A percentile compares a stretch with the other conserved stretches of the same genome.
phyloP scores from a whole-genome alignment of 2,888 invertebrate species.

The Stenotaenia linearis region DNA sequence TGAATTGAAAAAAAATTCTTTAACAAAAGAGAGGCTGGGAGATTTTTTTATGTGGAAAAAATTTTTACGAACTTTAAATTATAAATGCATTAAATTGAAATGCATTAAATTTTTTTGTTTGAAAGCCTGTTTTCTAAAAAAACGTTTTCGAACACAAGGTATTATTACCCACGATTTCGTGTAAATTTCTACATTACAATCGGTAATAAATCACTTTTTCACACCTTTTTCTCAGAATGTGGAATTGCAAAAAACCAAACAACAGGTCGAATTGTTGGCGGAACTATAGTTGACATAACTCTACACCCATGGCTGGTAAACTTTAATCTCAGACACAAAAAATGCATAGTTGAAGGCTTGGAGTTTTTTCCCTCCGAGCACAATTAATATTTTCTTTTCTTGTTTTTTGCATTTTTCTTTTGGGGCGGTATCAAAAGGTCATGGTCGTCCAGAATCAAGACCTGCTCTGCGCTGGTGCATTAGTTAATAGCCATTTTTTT shows the following conservation, averaged over 20 bases:
- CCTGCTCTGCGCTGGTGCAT: conserved; percentile 27
- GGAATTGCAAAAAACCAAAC: background rate
- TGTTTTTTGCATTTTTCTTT: background rate
- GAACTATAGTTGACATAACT: background rate
- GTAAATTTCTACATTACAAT: background rate
- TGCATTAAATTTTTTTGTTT: too few species aligned
- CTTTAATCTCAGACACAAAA: background rate
- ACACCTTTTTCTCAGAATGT: background rate
- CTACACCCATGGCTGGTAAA: conserved; percentile 28
- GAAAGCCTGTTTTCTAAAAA: too few species aligned
- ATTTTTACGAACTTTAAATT: too few species aligned
- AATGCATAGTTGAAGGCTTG: background rate
- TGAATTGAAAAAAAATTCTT: too few species aligned
- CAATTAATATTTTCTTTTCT: background rate
- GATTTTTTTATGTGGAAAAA: too few species aligned
- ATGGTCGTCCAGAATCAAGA: conserved; percentile 24
- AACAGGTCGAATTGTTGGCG: conserved; percentile 10
- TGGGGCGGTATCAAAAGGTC: background rate
- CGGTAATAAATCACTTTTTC: background rate
- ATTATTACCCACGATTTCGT: too few species aligned
- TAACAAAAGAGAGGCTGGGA: too few species aligned
- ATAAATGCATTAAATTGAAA: too few species aligned
- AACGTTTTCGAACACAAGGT: too few species aligned
- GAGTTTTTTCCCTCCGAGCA: background rate
- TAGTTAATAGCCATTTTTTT: conserved; percentile 3